A percentile compares a stretch with the other conserved stretches of the same genome.
phyloP scores from a whole-genome alignment of 2,888 invertebrate species.

The Muscina levida region DNA sequence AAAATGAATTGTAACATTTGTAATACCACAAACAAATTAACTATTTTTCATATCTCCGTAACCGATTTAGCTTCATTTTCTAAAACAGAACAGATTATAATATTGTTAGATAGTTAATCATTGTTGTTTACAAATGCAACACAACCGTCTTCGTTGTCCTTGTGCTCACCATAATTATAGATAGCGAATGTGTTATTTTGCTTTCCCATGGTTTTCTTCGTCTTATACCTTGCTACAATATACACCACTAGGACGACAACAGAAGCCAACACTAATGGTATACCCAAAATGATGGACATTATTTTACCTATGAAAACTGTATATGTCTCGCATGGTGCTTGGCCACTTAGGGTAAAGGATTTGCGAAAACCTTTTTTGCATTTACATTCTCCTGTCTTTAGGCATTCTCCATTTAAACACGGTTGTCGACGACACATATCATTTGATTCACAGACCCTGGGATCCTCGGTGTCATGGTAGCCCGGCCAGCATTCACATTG shows the following conservation, averaged over 20 bases:
- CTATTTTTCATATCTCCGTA: background rate
- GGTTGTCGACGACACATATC: constrained; percentile 28
- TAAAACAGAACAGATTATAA: background rate
- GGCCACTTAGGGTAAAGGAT: constrained; percentile 41
- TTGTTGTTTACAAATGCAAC: background rate
- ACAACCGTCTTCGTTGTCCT: constrained; percentile 50
- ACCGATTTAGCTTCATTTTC: background rate
- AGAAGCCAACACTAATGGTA: constrained; percentile 37
- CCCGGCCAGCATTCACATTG: constrained; percentile 42
- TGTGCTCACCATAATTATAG: background rate
- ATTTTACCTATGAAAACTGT: constrained; percentile 51
- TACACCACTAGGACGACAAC: constrained; percentile 33
- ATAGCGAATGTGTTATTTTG: background rate
- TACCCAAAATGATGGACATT: constrained; percentile 43
- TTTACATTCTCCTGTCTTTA: constrained; percentile 46
- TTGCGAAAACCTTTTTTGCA: constrained; percentile 55
- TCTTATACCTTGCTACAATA: constrained; percentile 18
- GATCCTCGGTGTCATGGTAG: constrained; percentile 30
- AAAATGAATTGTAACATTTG: too few species aligned
- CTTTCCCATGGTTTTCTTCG: too few species aligned
- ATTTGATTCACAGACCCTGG: constrained; percentile 48
- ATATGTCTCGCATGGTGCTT: constrained; percentile 39
- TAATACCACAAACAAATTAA: too few species aligned
- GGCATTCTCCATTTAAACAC: constrained; percentile 52
- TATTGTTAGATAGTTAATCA: background rate